Percentiles rank a stretch among this genome's conserved stretches.
These are phyloP conservation scores for Aspidiotus rigidus DNA, from an alignment of 2,888 invertebrate genomes.

Conservation along the genomic window DNA sequence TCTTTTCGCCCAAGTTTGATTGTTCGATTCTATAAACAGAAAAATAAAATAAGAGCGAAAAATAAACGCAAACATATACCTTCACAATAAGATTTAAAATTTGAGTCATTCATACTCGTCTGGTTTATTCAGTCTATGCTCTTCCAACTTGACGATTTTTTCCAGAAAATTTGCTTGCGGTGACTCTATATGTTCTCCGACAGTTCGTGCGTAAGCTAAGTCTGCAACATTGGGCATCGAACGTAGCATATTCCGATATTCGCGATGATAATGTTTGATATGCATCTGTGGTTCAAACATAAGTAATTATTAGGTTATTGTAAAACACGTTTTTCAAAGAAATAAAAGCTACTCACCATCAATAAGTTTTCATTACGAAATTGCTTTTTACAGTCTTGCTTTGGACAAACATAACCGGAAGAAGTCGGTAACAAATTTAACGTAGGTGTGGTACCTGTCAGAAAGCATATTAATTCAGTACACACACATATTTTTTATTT, in stretches of 20 bases:
- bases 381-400: constrained; percentile 74
- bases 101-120: too few relatives aligned
- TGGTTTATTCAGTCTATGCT: constrained; percentile 28
- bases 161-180: constrained; percentile 35
- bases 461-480: not conserved
- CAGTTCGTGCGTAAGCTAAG: constrained; percentile 63
- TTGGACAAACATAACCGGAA: constrained; percentile 53
- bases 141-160: constrained; percentile 35
- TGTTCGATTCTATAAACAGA: too few relatives aligned
- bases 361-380: constrained; percentile 84
- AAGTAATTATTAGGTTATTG: not conserved
- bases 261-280: constrained; percentile 86
- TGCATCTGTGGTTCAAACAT: constrained; percentile 55
- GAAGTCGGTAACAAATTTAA: constrained; percentile 4
- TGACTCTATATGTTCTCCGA: constrained; percentile 37
- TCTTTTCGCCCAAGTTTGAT: too few relatives aligned
- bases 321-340: not conserved
- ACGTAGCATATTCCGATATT: constrained; percentile 64
- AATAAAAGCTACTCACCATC: constrained; percentile 44
- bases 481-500: not conserved
- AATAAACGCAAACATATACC: too few relatives aligned
- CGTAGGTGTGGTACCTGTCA: not conserved
- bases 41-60: too few relatives aligned
- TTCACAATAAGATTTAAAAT: too few relatives aligned
- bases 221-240: constrained; percentile 78